A percentile compares a stretch with the other conserved stretches of the same genome.
Conservation (phyloP, 2,888 invertebrate species). For the Willowsia nigromaculata region DNA sequence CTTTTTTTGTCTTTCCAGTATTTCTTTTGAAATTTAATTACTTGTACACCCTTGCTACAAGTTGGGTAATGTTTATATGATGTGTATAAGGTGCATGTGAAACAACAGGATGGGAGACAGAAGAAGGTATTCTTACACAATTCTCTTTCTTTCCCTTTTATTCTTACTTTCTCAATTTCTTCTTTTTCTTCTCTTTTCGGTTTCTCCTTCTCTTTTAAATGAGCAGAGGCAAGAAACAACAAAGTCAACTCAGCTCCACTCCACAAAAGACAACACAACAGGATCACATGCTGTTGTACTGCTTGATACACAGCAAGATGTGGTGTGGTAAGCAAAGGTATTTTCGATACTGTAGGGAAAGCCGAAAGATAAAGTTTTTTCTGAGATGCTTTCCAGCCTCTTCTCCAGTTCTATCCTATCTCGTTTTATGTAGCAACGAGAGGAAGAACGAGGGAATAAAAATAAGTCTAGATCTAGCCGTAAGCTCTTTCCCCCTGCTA, state of each 20-base stretch:
- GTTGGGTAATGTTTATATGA: not conserved
- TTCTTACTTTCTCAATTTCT: not conserved
- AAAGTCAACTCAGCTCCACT: not conserved
- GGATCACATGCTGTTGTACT: not conserved
- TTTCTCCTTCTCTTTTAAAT: not conserved
- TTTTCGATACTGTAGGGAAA: not conserved
- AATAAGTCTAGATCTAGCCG: not conserved
- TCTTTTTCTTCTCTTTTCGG: not conserved
- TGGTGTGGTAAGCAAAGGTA: not conserved
- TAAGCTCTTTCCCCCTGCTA: not conserved
- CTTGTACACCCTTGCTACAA: not conserved
- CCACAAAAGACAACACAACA: not conserved
- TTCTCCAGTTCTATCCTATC: not conserved
- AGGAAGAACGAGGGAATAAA: not conserved
- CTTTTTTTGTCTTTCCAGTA: not conserved
- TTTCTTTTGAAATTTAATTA: slow-evolving; percentile 39
- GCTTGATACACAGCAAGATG: not conserved
- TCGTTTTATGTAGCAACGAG: not conserved
- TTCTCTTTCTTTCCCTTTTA: not conserved
- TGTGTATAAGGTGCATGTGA: not conserved
- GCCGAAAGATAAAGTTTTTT: not conserved
- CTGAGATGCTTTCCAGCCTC: too few species aligned
- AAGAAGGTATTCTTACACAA: not conserved
- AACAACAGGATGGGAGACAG: not conserved
- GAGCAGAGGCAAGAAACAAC: not conserved